These are phyloP conservation scores for Pituophis catenifer DNA, from an alignment of 2,113 vertebrate species.

Conservation along the genomic window DNA sequence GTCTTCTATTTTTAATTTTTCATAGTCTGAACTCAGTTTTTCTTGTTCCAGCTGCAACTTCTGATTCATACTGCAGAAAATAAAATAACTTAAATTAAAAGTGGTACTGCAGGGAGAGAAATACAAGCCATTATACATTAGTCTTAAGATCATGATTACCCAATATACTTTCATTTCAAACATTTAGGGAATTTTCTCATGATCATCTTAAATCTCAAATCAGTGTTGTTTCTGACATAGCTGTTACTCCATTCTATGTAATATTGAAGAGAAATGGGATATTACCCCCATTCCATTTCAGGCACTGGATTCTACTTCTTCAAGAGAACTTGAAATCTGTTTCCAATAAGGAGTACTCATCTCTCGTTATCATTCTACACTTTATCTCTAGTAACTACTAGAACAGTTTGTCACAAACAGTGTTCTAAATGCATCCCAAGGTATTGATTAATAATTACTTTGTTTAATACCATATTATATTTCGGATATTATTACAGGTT, in stretches of 20 bases:
- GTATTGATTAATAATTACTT: neutral
- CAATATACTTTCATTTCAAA: neutral
- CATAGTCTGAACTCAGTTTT: constrained; percentile 85
- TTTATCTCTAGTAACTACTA: neutral
- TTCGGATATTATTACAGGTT: neutral
- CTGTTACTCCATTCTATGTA: neutral
- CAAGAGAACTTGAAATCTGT: neutral
- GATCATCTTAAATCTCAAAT: neutral
- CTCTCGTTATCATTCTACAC: neutral
- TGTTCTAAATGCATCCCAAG: neutral
- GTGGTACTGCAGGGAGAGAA: neutral
- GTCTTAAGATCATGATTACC: neutral
- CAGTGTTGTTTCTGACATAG: neutral
- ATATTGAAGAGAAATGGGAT: neutral
- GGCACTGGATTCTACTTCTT: neutral
- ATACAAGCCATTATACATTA: neutral
- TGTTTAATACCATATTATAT: neutral
- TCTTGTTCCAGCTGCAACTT: constrained; percentile 88
- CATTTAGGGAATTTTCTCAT: neutral
- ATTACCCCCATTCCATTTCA: neutral
- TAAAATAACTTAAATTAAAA: constrained; percentile 30
- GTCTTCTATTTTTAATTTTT: constrained; percentile 86
- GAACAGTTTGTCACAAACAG: neutral
- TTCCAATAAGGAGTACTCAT: neutral
- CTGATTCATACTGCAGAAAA: constrained; percentile 79